A percentile compares a stretch with the other conserved stretches of the same genome.
Evolutionary conservation across 1,140 invertebrate genomes (phyloP).

Genomic region (Globodera rostochiensis): DNA sequence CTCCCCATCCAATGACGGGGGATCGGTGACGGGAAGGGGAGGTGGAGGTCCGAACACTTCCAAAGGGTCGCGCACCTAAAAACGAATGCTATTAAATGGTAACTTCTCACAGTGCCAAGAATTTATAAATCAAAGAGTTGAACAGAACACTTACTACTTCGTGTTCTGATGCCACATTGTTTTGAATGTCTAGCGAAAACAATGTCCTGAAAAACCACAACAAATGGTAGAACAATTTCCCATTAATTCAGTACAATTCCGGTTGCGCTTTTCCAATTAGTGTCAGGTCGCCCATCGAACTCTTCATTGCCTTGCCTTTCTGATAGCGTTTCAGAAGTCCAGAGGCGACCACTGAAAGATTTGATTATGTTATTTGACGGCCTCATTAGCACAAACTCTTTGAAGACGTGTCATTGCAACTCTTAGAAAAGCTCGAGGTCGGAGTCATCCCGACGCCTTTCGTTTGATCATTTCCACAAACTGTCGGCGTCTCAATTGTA

Average conservation of each 20-base stretch:
- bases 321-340: conserved; percentile 46
- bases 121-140: too few species aligned
- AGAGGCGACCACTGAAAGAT: background rate
- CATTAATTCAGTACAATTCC: background rate
- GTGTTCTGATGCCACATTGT: background rate
- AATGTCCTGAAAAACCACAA: background rate
- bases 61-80: conserved; percentile 14
- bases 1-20: conserved; percentile 18
- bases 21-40: conserved; percentile 33
- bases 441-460: too few species aligned
- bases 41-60: conserved; percentile 36
- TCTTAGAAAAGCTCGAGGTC: background rate
- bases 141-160: background rate
- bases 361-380: background rate
- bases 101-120: too few species aligned
- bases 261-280: conserved; percentile 24
- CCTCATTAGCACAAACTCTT: background rate
- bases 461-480: background rate
- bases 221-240: background rate
- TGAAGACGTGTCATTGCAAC: conserved; percentile 28
- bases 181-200: conserved; percentile 7
- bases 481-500: conserved; percentile 5
- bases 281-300: conserved; percentile 46
- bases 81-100: background rate
- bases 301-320: conserved; percentile 49